Conservation (phyloP, 2,888 invertebrate genomes). For the Chaitophorus viminalis region DNA sequence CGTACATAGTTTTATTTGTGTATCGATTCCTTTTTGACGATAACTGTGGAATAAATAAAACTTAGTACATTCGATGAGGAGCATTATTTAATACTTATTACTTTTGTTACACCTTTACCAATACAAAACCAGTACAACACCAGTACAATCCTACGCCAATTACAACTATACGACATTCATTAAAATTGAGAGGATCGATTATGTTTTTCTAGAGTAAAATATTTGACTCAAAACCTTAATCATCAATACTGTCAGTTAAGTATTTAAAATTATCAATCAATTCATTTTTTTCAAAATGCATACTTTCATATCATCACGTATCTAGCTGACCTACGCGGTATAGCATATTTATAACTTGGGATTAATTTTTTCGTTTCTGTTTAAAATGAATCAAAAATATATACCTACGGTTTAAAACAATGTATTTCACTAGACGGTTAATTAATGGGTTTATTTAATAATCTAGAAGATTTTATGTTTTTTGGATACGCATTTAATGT, state of each 20-base stretch:
- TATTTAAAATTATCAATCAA: not conserved
- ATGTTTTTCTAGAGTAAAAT: not conserved
- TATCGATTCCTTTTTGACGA: not conserved
- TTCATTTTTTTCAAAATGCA: not conserved
- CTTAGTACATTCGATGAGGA: not conserved
- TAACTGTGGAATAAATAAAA: not conserved
- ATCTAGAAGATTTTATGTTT: too few relatives aligned
- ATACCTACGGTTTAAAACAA: too few relatives aligned
- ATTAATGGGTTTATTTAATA: too few relatives aligned
- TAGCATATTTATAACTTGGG: not conserved
- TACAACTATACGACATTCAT: too few relatives aligned
- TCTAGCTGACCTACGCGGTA: not conserved
- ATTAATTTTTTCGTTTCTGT: too few relatives aligned
- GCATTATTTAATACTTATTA: not conserved
- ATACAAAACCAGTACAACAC: too few relatives aligned
- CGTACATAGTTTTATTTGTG: not conserved
- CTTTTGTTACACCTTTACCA: not conserved
- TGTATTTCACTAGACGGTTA: too few relatives aligned
- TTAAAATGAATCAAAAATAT: too few relatives aligned
- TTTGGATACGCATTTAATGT: too few relatives aligned
- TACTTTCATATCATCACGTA: not conserved
- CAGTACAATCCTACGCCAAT: too few relatives aligned
- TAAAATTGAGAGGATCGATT: not conserved
- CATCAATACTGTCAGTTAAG: too few relatives aligned
- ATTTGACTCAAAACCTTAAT: too few relatives aligned